A percentile compares a stretch with the other conserved stretches of the same genome.
Evolutionary conservation across 2,113 vertebrate species (phyloP).

Genomic region (Circaetus cinerascens): DNA sequence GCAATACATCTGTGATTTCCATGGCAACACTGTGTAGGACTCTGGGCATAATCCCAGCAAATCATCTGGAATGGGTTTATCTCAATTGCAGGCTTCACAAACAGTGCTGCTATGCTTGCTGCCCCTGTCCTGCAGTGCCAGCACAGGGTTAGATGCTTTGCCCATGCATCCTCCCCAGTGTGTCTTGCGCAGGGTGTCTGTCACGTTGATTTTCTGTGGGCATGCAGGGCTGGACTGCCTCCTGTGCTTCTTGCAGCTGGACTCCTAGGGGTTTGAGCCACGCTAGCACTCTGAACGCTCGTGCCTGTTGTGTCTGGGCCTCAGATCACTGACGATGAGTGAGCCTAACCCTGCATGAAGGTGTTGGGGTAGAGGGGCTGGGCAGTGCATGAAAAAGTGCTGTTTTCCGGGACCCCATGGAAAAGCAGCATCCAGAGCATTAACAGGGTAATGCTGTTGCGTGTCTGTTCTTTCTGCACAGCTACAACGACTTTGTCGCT

Average conservation of each 20-base stretch:
- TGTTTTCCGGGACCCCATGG: background rate
- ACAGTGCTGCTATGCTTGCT: background rate
- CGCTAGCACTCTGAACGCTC: accelerated
- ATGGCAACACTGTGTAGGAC: background rate
- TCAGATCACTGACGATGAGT: background rate
- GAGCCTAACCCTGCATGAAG: background rate
- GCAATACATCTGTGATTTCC: background rate
- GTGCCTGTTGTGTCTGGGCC: accelerated
- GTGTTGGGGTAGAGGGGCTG: background rate
- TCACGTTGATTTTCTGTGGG: accelerated
- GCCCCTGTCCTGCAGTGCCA: background rate
- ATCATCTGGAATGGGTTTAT: background rate
- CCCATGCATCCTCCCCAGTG: accelerated
- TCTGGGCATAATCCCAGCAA: background rate
- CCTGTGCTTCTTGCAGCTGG: background rate
- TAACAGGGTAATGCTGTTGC: background rate
- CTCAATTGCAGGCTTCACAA: background rate
- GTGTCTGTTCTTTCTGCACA: constrained; percentile 51
- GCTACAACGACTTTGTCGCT: constrained; percentile 97
- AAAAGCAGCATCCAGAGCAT: background rate
- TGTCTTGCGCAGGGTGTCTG: background rate
- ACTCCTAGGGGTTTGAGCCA: background rate
- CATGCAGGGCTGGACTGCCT: background rate
- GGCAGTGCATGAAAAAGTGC: background rate
- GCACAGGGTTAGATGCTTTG: background rate